Base-by-base conservation (phyloP, 2,888 invertebrate genomes). In the Drosophila histrio region DNA sequence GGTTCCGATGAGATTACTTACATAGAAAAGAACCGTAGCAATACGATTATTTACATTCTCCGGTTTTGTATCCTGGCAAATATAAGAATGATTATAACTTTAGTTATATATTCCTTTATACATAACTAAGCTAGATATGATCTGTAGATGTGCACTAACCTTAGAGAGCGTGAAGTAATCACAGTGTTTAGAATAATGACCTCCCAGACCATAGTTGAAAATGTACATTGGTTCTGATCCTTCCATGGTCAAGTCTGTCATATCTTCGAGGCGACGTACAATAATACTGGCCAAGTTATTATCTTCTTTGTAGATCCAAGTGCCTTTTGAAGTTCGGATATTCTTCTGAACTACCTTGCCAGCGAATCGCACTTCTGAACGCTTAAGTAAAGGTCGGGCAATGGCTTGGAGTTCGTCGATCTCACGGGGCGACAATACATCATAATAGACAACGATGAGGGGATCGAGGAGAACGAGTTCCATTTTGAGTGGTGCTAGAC, bases 1-100 rank as follows among this genome's bases (percentile, higher is more conserved):
- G 8, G 3, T 7, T 26, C 3, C 1, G 3, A 49, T 22, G 1
- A 6, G 9, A 9, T 9, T 19, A 44, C 41, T 11, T 93, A 98
- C 98, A 92, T 99, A 99, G 91, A 97, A 97, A 24, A 99, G 93
- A 64, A 97, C 96, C 0, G 99, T 99, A 1, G 99, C 98, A 83
- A 99, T 98, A 79, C 99, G 94, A 92, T 99, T 99, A 32, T 50
- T 1, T 3, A n/a, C n/a, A n/a, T n/a, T n/a, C n/a, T n/a, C n/a
- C n/a, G n/a, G n/a, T 9, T 17, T 2, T 17, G 15, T 24, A 2
- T 15, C 2, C 62, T 62, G 17, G 0, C 9, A 26, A 8, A 6
- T 2, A 6, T 13, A n/a, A 32, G 13, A n/a, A 6, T 2, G 30
- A 0, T 32, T 32, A 13, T n/a, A 6, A 32, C n/a, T n/a, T n/a